Conservation (phyloP, 2,888 invertebrate species). For the Odontocerum albicorne region DNA sequence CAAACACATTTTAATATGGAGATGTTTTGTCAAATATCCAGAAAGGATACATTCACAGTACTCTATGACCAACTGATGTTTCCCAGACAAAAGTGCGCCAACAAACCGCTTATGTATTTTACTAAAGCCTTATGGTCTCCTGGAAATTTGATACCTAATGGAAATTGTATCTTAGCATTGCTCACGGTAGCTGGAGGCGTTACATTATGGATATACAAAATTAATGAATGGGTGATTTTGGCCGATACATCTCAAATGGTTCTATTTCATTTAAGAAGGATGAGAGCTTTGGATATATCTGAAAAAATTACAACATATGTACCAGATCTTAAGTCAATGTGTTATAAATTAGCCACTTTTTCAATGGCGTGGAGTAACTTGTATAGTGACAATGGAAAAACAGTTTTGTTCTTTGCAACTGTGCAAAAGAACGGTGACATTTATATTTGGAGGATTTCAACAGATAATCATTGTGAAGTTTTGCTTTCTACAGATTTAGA, state of each 20-base stretch:
- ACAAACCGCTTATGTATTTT: constrained; percentile 4
- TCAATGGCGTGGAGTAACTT: constrained; percentile 21
- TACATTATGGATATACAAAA: constrained; percentile 20
- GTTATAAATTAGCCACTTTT: constrained; percentile 13
- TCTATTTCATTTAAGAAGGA: constrained; percentile 6
- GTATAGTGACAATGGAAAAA: background rate
- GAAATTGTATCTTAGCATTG: constrained; percentile 19
- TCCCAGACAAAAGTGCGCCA: background rate
- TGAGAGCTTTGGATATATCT: too few species aligned
- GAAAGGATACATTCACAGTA: constrained; percentile 4
- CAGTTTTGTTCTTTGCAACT: constrained; percentile 14
- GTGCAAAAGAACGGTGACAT: constrained; percentile 21
- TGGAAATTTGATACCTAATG: background rate
- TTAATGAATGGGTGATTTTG: constrained; percentile 9
- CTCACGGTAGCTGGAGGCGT: constrained; percentile 18
- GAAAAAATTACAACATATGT: background rate
- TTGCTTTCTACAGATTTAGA: constrained; percentile 3
- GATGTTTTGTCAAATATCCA: background rate
- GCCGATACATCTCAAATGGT: constrained; percentile 20
- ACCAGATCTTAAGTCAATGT: constrained; percentile 1
- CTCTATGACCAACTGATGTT: constrained; percentile 11
- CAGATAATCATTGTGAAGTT: background rate
- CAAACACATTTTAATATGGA: constrained; percentile 11
- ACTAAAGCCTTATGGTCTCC: constrained; percentile 22
- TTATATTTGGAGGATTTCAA: constrained; percentile 23